Conservation (phyloP, 1,140 invertebrate species). For the Daktulosphaira vitifoliae region DNA sequence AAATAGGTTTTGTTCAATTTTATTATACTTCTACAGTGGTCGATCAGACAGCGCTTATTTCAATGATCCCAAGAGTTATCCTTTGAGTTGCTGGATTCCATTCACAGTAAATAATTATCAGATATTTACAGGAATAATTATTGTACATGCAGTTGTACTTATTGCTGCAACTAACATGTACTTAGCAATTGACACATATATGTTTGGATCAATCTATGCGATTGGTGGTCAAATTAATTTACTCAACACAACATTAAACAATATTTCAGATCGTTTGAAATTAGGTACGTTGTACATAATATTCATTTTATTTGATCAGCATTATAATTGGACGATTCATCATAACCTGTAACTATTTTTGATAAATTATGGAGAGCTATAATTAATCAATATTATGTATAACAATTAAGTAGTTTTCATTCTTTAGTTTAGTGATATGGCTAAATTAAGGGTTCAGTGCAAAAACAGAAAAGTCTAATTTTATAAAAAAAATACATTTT, state of each 20-base stretch:
- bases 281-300: not conserved
- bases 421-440: no score
- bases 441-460: no score
- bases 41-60: not conserved
- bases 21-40: not conserved
- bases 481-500: no score
- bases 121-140: not conserved
- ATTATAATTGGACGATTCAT: no score
- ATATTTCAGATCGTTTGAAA: not conserved
- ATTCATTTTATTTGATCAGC: no score
- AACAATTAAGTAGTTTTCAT: no score
- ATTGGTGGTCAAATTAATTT: constrained; percentile 14
- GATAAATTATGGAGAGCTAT: no score
- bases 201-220: not conserved
- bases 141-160: not conserved
- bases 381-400: no score
- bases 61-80: constrained; percentile 1
- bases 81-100: not conserved
- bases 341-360: no score
- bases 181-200: constrained; percentile 1
- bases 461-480: no score
- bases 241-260: not conserved
- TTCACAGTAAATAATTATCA: not conserved
- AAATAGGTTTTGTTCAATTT: no score
- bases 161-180: not conserved